These are phyloP conservation scores for Drosophila funebris DNA, from an alignment of 1,140 invertebrate species.

Conservation along the genomic window DNA sequence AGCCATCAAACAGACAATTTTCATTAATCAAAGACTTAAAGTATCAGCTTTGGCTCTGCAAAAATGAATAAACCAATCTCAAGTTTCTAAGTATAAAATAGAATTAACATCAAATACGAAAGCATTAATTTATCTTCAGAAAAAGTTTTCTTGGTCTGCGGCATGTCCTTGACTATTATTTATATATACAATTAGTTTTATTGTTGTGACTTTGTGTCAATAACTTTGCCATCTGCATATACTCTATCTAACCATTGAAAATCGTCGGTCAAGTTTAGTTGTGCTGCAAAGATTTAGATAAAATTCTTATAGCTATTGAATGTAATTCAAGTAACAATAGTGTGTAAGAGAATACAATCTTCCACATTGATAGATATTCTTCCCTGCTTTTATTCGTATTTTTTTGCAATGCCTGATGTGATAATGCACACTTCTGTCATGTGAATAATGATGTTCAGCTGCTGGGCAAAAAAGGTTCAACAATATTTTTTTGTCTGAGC, in stretches of 20 bases:
- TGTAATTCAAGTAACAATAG: no score
- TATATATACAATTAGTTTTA: neutral
- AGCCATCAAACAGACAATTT: neutral
- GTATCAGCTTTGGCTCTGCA: neutral
- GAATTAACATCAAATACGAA: neutral
- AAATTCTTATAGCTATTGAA: no score
- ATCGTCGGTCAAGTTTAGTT: no score
- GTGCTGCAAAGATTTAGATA: no score
- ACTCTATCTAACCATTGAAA: no score
- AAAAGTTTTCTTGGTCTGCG: neutral
- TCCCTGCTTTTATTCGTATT: slow-evolving; percentile 7
- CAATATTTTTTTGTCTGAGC: slow-evolving; percentile 34
- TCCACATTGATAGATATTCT: slow-evolving; percentile 6
- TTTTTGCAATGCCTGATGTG: slow-evolving; percentile 33
- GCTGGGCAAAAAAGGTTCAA: slow-evolving; percentile 46
- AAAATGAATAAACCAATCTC: neutral
- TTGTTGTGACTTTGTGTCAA: neutral
- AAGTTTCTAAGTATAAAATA: neutral
- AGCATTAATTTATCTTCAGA: neutral
- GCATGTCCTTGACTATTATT: neutral
- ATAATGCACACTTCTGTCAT: slow-evolving; percentile 66
- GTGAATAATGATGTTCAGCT: slow-evolving; percentile 76
- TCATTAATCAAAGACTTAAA: slow-evolving; percentile 31
- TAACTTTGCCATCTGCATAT: neutral
- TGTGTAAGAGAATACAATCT: neutral